Conservation (phyloP, 1,140 invertebrate species). For the Zaprionus africanus region DNA sequence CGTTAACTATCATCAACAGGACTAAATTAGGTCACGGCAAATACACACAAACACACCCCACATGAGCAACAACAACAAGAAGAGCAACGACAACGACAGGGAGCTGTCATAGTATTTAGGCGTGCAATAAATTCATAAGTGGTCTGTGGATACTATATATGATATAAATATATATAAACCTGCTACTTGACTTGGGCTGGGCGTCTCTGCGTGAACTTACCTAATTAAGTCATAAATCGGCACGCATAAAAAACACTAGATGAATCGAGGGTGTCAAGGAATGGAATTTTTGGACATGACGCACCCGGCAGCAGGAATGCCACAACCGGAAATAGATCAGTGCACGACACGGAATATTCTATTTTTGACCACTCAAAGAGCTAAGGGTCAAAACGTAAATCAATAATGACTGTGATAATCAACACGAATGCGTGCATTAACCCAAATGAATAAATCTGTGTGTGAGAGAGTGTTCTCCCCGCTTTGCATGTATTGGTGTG, state of each 20-base stretch:
- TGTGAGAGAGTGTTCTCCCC: constrained; percentile 4
- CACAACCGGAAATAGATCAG: constrained; percentile 62
- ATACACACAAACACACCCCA: constrained; percentile 6
- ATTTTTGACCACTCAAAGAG: constrained; percentile 51
- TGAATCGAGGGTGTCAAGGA: constrained; percentile 28
- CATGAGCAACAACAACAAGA: not conserved
- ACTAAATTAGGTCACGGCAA: constrained; percentile 40
- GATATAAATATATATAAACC: constrained; percentile 13
- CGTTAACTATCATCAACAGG: constrained; percentile 2
- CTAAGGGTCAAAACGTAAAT: constrained; percentile 47
- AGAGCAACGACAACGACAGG: not conserved
- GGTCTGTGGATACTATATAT: not conserved
- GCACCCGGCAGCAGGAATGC: constrained; percentile 40
- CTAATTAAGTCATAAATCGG: constrained; percentile 67
- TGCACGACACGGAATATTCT: constrained; percentile 38
- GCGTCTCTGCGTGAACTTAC: constrained; percentile 54
- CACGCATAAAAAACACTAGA: constrained; percentile 10
- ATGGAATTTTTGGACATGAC: constrained; percentile 24
- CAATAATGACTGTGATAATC: constrained; percentile 63
- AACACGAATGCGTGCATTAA: constrained; percentile 65
- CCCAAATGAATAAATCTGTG: constrained; percentile 55
- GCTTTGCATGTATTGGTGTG: not conserved
- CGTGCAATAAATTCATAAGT: constrained; percentile 38
- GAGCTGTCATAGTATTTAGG: constrained; percentile 33
- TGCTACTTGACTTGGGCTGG: constrained; percentile 45